Conservation (phyloP, 2,888 invertebrate genomes). For the Lasioglossum calceatum region DNA sequence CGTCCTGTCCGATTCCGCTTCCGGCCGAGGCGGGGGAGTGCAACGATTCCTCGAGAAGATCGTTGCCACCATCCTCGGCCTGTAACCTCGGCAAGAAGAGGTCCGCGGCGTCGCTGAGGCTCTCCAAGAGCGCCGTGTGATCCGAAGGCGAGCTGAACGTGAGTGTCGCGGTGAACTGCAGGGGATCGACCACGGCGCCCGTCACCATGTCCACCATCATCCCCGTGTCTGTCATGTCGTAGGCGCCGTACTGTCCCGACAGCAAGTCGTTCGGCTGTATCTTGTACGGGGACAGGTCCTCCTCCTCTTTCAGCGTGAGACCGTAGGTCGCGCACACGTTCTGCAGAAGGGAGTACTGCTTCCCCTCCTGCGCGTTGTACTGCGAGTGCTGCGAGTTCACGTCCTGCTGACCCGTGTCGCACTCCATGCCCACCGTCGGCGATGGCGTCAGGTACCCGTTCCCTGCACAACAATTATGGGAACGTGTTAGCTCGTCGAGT, state of each 20-base stretch:
- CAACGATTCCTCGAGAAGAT: conserved; percentile 89
- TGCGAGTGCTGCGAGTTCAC: conserved; percentile 83
- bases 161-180: conserved; percentile 93
- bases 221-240: conserved; percentile 88
- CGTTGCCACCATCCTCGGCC: conserved; percentile 87
- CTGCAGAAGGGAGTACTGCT: conserved; percentile 92
- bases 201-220: conserved; percentile 94
- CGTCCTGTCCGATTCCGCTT: conserved; percentile 80
- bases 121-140: conserved; percentile 90
- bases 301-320: conserved; percentile 91
- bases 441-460: conserved; percentile 90
- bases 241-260: conserved; percentile 87
- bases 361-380: conserved; percentile 85
- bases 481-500: not conserved
- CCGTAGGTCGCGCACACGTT: conserved; percentile 92
- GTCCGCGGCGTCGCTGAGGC: conserved; percentile 92
- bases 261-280: conserved; percentile 88
- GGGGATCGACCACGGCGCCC: conserved; percentile 91
- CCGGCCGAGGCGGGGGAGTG: conserved; percentile 88
- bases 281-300: conserved; percentile 90
- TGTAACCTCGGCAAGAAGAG: conserved; percentile 91
- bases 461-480: conserved; percentile 71
- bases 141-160: conserved; percentile 92
- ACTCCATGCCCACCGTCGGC: conserved; percentile 90
- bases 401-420: conserved; percentile 89